A percentile compares a stretch with the other conserved stretches of the same genome.
Conservation (phyloP, 2,888 invertebrate species). For the Portevinia maculata region DNA sequence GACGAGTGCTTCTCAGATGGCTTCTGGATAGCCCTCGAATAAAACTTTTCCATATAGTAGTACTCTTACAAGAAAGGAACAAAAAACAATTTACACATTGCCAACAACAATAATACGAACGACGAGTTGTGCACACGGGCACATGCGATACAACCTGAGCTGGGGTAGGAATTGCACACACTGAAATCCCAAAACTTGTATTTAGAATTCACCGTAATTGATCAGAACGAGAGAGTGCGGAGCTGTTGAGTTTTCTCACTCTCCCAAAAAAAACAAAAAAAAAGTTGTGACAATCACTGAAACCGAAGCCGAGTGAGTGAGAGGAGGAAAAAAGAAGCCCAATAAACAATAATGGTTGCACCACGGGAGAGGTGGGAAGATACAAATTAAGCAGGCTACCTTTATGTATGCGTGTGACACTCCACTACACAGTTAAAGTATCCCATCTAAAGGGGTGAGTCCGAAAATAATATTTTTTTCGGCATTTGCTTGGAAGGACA, state of each 20-base stretch:
- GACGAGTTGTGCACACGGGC: neutral
- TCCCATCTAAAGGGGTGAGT: constrained; percentile 44
- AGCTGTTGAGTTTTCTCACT: neutral
- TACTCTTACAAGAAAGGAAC: constrained; percentile 74
- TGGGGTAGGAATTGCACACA: constrained; percentile 35
- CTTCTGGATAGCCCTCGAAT: constrained; percentile 84
- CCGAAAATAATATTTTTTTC: constrained; percentile 15
- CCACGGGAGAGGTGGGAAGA: constrained; percentile 62
- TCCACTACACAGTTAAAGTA: constrained; percentile 17
- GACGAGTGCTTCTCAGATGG: constrained; percentile 84
- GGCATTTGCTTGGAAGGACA: neutral
- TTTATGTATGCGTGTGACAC: constrained; percentile 46
- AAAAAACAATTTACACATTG: constrained; percentile 38
- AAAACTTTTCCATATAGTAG: constrained; percentile 81
- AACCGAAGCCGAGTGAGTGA: constrained; percentile 26
- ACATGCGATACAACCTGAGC: neutral
- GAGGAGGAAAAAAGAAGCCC: constrained; percentile 29
- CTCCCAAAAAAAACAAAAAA: neutral
- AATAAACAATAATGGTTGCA: constrained; percentile 68
- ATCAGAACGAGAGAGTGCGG: neutral
- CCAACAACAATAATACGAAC: too few relatives aligned
- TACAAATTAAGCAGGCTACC: constrained; percentile 34
- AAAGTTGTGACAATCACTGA: neutral
- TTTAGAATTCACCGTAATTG: constrained; percentile 5
- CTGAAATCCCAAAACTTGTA: constrained; percentile 49